These are phyloP conservation scores for Myotis lucifugus DNA, from an alignment of 2,113 vertebrate genomes.

Conservation along the genomic window DNA sequence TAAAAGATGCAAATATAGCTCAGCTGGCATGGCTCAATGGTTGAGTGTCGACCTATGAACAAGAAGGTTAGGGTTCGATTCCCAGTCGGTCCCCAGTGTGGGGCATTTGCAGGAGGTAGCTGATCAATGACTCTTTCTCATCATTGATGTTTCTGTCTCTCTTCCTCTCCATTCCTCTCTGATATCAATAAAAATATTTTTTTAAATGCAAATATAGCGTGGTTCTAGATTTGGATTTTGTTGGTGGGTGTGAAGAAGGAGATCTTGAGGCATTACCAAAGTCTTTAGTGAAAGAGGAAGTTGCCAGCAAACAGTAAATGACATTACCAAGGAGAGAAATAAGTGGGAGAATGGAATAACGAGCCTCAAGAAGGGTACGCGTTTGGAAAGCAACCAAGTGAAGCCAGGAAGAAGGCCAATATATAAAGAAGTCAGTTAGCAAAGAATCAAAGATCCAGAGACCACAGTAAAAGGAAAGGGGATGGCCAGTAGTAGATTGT, in stretches of 20 bases:
- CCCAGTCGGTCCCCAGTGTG: too few species aligned
- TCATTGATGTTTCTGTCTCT: too few species aligned
- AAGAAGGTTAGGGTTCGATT: too few species aligned
- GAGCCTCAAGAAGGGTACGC: not conserved
- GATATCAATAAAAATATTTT: too few species aligned
- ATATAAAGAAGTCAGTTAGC: not conserved
- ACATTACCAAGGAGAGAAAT: not conserved
- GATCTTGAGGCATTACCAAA: not conserved
- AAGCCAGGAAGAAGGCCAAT: not conserved
- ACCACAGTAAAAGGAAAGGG: not conserved
- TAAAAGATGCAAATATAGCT: not conserved
- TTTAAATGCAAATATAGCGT: not conserved
- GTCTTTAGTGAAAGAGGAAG: not conserved
- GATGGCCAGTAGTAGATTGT: not conserved
- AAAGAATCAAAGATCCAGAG: not conserved
- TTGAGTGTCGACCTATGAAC: too few species aligned
- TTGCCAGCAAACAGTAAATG: not conserved
- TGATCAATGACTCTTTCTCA: too few species aligned
- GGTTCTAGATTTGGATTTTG: not conserved
- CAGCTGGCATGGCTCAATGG: too few species aligned
- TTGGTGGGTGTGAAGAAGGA: not conserved
- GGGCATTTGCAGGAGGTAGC: too few species aligned
- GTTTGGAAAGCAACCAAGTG: not conserved
- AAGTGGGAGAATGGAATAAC: not conserved
- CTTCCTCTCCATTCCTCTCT: too few species aligned